These are phyloP conservation scores for Botia almorhae DNA, from an alignment of 2,797 vertebrate genomes.

Conservation along the genomic window DNA sequence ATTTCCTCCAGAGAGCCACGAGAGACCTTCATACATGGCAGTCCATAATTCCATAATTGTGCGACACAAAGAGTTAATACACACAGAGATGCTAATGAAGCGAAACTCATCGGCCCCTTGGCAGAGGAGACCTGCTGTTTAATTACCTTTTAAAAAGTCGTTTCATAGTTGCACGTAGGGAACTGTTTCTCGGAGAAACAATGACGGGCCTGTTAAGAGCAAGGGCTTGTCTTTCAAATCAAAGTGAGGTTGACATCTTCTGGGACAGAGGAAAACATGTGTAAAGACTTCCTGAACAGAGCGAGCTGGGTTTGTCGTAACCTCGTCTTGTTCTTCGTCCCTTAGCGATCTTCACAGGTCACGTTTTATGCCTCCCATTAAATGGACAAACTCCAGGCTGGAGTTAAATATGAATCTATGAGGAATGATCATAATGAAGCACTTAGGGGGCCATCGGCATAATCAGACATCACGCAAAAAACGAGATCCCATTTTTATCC, in stretches of 20 bases:
- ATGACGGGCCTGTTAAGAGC: constrained; percentile 59
- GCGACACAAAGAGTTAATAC: constrained; percentile 64
- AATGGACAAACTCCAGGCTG: constrained; percentile 52
- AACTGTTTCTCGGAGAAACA: constrained; percentile 55
- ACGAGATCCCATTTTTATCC: constrained; percentile 65
- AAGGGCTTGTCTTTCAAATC: constrained; percentile 61
- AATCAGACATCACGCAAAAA: constrained; percentile 63
- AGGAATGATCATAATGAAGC: constrained; percentile 69
- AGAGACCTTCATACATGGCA: constrained; percentile 48
- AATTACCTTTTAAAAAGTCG: constrained; percentile 69
- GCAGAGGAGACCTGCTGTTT: constrained; percentile 64
- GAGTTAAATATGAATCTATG: constrained; percentile 63
- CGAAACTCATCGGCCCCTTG: constrained; percentile 64
- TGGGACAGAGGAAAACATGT: constrained; percentile 51
- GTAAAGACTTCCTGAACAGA: constrained; percentile 55
- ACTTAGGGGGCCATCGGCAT: constrained; percentile 71
- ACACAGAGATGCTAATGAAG: constrained; percentile 67
- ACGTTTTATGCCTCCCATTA: constrained; percentile 66
- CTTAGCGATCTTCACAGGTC: constrained; percentile 49
- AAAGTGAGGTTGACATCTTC: constrained; percentile 52
- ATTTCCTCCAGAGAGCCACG: constrained; percentile 51
- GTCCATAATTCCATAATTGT: constrained; percentile 65
- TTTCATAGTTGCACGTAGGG: constrained; percentile 58
- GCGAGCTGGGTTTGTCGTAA: constrained; percentile 43
- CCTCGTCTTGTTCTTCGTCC: constrained; percentile 50